phyloP scores from a whole-genome alignment of 2,797 vertebrate species.

The Thaleichthys pacificus region DNA sequence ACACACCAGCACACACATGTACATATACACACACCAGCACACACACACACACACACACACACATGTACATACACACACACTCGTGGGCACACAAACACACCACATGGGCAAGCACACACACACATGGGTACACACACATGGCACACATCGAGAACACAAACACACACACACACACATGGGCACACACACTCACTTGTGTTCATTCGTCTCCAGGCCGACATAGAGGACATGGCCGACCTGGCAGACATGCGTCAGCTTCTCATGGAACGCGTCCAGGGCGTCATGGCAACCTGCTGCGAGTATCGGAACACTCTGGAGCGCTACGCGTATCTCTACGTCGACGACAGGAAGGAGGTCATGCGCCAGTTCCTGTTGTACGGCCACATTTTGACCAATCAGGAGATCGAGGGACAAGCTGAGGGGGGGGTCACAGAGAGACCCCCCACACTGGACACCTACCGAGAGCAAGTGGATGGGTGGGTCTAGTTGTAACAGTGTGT shows the following conservation, averaged over 20 bases:
- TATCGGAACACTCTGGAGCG: slow-evolving; percentile 75
- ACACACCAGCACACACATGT: neutral
- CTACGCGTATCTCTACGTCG: slow-evolving; percentile 83
- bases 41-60: neutral
- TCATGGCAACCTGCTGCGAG: slow-evolving; percentile 65
- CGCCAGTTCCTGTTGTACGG: slow-evolving; percentile 83
- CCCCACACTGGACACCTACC: slow-evolving; percentile 78
- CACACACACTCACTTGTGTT: neutral
- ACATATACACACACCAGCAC: neutral
- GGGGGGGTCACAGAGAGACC: slow-evolving; percentile 71
- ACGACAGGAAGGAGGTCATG: slow-evolving; percentile 84
- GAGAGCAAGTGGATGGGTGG: slow-evolving; percentile 81
- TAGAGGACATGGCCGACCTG: slow-evolving; percentile 83
- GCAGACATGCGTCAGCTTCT: slow-evolving; percentile 70
- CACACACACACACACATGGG: neutral
- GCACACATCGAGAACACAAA: neutral
- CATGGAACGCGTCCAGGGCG: slow-evolving; percentile 69
- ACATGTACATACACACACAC: too few relatives aligned
- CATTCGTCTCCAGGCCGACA: slow-evolving; percentile 73
- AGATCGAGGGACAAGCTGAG: slow-evolving; percentile 69
- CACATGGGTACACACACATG: neutral
- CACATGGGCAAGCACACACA: neutral
- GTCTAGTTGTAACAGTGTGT: slow-evolving; percentile 17
- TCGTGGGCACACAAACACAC: neutral
- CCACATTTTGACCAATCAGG: slow-evolving; percentile 70